Conservation (phyloP, 2,797 vertebrate genomes). For the Malacoraja senta region DNA sequence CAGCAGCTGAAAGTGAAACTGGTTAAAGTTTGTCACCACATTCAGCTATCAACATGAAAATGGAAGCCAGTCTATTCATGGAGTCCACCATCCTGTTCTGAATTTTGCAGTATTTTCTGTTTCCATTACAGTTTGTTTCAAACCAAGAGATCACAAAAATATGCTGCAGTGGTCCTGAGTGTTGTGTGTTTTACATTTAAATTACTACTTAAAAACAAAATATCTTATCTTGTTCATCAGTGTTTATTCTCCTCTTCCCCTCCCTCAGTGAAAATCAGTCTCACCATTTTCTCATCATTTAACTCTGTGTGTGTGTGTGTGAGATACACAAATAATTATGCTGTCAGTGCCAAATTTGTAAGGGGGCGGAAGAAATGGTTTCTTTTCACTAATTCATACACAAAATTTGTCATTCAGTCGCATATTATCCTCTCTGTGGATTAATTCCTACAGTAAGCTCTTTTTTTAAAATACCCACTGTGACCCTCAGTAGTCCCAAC, state of each 20-base stretch:
- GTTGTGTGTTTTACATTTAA: background rate
- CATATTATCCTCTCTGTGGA: background rate
- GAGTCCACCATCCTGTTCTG: no score
- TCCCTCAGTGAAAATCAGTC: no score
- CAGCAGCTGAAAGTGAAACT: background rate
- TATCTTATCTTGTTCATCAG: no score
- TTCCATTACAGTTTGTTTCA: background rate
- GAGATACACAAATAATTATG: background rate
- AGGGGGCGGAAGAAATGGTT: background rate
- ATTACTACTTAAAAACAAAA: background rate
- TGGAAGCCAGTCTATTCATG: background rate
- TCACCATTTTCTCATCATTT: background rate
- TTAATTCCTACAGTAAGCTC: conserved; percentile 1
- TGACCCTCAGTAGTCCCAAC: background rate
- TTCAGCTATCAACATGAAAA: background rate
- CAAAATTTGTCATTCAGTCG: background rate
- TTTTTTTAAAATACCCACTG: background rate
- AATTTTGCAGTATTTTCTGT: background rate
- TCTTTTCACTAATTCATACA: background rate
- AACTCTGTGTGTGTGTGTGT: background rate
- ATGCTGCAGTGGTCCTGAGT: background rate
- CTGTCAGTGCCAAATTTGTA: conserved; percentile 29
- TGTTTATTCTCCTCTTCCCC: background rate
- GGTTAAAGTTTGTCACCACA: background rate
- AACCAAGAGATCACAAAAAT: background rate